Conservation (phyloP, 2,888 invertebrate genomes). For the Lepidochrysops patricia region DNA sequence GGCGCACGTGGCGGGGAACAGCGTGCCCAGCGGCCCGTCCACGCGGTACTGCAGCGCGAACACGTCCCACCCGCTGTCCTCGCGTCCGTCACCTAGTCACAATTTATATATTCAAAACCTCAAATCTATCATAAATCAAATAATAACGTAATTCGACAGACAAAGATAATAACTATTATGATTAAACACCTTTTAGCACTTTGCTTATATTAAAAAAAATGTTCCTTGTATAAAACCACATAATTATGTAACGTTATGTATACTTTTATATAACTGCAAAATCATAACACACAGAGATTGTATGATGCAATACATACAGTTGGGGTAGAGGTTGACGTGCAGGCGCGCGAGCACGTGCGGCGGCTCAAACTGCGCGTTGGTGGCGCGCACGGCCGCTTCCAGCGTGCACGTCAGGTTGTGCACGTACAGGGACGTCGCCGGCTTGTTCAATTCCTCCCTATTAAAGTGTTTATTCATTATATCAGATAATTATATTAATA, state of each 20-base stretch:
- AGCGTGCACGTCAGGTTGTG: constrained; percentile 91
- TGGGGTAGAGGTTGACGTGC: constrained; percentile 82
- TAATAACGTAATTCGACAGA: no score
- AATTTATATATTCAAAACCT: neutral
- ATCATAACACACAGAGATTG: no score
- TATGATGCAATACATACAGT: constrained; percentile 40
- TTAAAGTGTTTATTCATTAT: constrained; percentile 22
- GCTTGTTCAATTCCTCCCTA: constrained; percentile 91
- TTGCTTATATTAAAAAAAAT: no score
- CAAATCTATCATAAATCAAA: no score
- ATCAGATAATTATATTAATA: no score
- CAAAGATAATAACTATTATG: no score
- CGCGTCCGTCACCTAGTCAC: constrained; percentile 59
- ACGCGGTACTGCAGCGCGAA: constrained; percentile 91
- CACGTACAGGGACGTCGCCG: constrained; percentile 87
- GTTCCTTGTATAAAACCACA: no score
- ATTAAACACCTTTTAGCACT: no score
- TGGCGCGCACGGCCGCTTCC: constrained; percentile 90
- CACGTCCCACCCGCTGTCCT: constrained; percentile 93
- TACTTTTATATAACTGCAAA: no score
- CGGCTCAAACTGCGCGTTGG: constrained; percentile 95
- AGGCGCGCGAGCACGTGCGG: constrained; percentile 90
- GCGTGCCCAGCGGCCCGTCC: constrained; percentile 91
- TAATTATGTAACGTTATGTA: no score
- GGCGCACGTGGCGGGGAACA: constrained; percentile 82